Evolutionary conservation across 2,888 invertebrate species (phyloP).

Genomic region (Biston betularia): DNA sequence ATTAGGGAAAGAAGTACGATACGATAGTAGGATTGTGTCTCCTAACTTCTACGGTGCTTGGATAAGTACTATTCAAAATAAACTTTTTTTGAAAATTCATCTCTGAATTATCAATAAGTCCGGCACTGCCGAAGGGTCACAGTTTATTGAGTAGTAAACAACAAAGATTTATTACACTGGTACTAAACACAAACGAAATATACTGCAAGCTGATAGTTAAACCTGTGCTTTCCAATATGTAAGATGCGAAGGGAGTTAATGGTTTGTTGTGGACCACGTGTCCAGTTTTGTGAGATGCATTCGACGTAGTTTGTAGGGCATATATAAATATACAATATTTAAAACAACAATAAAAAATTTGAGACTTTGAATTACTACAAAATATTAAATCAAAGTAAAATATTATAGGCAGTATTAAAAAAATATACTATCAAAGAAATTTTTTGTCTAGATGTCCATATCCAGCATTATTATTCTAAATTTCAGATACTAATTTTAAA

Average conservation of each 20-base stretch:
- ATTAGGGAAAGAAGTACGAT: no score
- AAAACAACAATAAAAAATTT: background rate
- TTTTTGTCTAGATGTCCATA: no score
- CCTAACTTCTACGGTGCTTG: background rate
- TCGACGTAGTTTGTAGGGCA: constrained; percentile 1
- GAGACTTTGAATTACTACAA: background rate
- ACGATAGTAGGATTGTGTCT: no score
- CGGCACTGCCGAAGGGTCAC: constrained; percentile 54
- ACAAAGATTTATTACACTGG: constrained; percentile 48
- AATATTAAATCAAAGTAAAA: no score
- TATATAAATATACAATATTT: no score
- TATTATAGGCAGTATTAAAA: no score
- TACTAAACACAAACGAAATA: constrained; percentile 40
- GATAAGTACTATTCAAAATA: background rate
- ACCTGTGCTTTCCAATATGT: constrained; percentile 34
- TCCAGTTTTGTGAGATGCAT: constrained; percentile 12
- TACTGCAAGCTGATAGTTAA: constrained; percentile 34
- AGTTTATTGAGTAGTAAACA: constrained; percentile 60
- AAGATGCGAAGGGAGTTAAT: constrained; percentile 29
- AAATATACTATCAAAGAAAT: no score
- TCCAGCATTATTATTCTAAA: no score
- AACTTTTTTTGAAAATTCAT: background rate
- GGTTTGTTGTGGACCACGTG: constrained; percentile 23
- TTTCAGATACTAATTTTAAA: no score
- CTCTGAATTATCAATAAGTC: constrained; percentile 23